These are phyloP conservation scores for Apostichopus californicus DNA, from an alignment of 35 echinoderm and acorn worm species.

Conservation along the genomic window DNA sequence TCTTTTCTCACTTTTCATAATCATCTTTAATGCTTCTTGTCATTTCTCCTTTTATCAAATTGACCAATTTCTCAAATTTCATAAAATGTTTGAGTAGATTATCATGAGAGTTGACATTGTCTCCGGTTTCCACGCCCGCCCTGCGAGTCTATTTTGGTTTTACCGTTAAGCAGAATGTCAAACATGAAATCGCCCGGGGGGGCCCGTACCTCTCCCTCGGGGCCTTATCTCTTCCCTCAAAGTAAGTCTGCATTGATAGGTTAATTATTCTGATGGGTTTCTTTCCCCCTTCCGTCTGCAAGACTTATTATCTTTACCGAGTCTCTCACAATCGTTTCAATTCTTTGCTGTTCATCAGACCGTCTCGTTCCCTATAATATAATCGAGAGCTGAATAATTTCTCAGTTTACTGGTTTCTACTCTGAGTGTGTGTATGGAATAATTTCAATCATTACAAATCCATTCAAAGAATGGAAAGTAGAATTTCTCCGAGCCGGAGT, in stretches of 20 bases:
- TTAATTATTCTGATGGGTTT: constrained; percentile 28
- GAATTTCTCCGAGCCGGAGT: no score
- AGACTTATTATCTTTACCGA: no score
- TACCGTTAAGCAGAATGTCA: constrained; percentile 19
- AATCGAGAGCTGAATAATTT: no score
- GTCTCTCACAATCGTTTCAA: no score
- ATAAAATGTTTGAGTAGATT: neutral
- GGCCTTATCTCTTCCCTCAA: neutral
- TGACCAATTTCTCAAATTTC: constrained; percentile 42
- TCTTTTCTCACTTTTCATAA: neutral
- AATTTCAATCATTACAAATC: no score
- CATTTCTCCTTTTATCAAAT: neutral
- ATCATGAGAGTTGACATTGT: constrained; percentile 5
- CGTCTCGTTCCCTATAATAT: no score
- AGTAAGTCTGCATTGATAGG: constrained; percentile 18
- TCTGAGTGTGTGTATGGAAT: no score
- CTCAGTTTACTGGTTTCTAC: no score
- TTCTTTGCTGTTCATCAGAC: no score
- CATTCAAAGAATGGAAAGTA: no score
- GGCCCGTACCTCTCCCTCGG: neutral
- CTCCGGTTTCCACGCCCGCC: constrained; percentile 2
- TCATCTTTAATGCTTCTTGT: no score
- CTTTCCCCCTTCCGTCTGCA: no score
- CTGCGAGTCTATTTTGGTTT: constrained; percentile 4
- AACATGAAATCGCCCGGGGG: neutral